Percentiles rank a stretch among this genome's conserved stretches.
These are phyloP conservation scores for Selenia dentaria DNA, from an alignment of 2,888 invertebrate genomes.

Conservation along the genomic window DNA sequence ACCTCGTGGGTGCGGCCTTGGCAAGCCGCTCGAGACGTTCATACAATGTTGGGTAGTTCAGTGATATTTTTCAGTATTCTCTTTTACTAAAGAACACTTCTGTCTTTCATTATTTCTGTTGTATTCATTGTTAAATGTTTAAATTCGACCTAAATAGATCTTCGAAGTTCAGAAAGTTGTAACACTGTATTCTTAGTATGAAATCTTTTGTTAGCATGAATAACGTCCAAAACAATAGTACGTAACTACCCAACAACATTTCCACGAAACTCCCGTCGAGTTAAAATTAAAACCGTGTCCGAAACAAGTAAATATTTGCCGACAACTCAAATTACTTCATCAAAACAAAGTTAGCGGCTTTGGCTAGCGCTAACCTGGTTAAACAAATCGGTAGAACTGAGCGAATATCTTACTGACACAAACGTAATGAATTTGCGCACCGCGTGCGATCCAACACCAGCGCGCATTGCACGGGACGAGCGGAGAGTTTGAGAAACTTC, in stretches of 20 bases:
- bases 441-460: no score
- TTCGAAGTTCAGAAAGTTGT: no score
- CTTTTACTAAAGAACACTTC: no score
- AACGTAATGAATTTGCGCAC: no score
- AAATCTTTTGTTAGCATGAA: no score
- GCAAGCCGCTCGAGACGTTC: background rate
- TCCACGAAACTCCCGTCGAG: background rate
- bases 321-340: conserved; percentile 3
- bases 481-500: no score
- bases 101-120: no score
- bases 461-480: no score
- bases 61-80: no score
- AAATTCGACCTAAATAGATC: background rate
- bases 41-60: background rate
- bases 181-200: no score
- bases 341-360: conserved; percentile 7
- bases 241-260: no score
- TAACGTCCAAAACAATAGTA: background rate
- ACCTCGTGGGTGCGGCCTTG: background rate
- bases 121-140: background rate
- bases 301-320: conserved; percentile 6
- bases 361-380: conserved; percentile 1
- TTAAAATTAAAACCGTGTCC: background rate
- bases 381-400: background rate
- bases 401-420: conserved; percentile 1